A percentile compares a stretch with the other conserved stretches of the same genome.
These are phyloP conservation scores for Eristalis intricaria DNA, from an alignment of 2,888 invertebrate genomes.

Conservation along the genomic window DNA sequence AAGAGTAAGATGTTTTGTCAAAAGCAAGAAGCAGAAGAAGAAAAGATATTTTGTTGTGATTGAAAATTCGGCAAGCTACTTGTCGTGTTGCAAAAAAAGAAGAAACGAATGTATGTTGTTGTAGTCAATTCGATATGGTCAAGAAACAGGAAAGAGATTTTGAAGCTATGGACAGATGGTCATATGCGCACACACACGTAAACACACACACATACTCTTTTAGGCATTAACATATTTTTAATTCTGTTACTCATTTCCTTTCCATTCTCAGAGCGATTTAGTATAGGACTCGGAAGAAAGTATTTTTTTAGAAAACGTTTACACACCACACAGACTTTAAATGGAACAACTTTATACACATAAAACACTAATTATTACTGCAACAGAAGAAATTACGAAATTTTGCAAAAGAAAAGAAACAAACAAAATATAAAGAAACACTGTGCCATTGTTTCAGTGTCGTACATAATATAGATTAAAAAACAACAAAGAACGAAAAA, in stretches of 20 bases:
- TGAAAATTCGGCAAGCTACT: conserved; percentile 26
- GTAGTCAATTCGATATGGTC: conserved; percentile 3
- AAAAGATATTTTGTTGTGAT: conserved; percentile 26
- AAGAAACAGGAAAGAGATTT: not conserved
- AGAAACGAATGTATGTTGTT: conserved; percentile 2
- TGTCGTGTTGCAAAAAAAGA: not conserved
- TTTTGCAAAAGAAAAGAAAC: too few species aligned
- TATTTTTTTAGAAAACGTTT: conserved; percentile 5
- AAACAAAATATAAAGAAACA: conserved; percentile 12
- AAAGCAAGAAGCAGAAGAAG: not conserved
- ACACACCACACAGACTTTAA: conserved; percentile 16
- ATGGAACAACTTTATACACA: conserved; percentile 3
- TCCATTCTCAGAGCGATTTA: not conserved
- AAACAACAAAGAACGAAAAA: not conserved
- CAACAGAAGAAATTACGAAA: not conserved
- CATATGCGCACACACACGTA: conserved; percentile 30
- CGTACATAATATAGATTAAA: conserved; percentile 10
- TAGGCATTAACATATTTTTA: not conserved
- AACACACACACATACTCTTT: not conserved
- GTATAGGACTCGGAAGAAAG: not conserved
- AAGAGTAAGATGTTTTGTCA: not conserved
- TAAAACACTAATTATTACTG: not conserved
- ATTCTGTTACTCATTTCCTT: not conserved
- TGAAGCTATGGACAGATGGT: not conserved
- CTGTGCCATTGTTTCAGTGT: conserved; percentile 60